Base-by-base conservation (phyloP, 2,888 invertebrate species). In the Tachina lurida region DNA sequence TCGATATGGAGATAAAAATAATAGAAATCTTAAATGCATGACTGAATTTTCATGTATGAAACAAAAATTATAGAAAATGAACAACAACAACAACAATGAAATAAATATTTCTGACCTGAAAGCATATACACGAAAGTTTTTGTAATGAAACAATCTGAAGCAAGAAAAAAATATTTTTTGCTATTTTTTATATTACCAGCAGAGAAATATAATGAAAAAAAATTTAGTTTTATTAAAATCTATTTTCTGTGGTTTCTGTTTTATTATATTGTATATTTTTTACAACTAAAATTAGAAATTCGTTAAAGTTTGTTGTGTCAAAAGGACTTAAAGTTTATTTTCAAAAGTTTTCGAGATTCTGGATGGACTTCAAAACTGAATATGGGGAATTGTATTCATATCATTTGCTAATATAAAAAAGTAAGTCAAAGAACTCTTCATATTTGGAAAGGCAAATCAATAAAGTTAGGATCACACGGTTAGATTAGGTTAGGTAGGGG, bases 1-100 rank as follows among this genome's bases (percentile, higher is more conserved):
- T 74, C 49, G 49, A 54, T 78, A 71, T 63, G 45, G 17, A 71
- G 65, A 67, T 65, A 43, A 73, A 67, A 71, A 77, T 83, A 83
- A 77, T 83, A 83, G 77, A 68, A 67, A 71, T 73, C 65, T 73
- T 52, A 54, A 77, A 73, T 73, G 67, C 83, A 60, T 73, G 83
- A 83, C 54, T 81, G 81, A 47, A 31, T 75, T 74, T 75, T 62
- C 68, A 75, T 75, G 45, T 68, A 68, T 81, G 49, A 17, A 54
- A 54, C 3, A 17, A 17, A 54, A 17, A 52, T 17, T n/a, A 49
- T n/a, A 13, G 47, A 68, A 77, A 68, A 19, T 41, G 39, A n/a
- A 13, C 10, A 52, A 41, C 13, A 80, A 9, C 22, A 52, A 17
- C 12, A 52, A 58, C 17, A 75, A 75, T 71, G 47, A 49, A 52